Conservation (phyloP, 2,888 invertebrate genomes). For the Camptogramma bilineatum region DNA sequence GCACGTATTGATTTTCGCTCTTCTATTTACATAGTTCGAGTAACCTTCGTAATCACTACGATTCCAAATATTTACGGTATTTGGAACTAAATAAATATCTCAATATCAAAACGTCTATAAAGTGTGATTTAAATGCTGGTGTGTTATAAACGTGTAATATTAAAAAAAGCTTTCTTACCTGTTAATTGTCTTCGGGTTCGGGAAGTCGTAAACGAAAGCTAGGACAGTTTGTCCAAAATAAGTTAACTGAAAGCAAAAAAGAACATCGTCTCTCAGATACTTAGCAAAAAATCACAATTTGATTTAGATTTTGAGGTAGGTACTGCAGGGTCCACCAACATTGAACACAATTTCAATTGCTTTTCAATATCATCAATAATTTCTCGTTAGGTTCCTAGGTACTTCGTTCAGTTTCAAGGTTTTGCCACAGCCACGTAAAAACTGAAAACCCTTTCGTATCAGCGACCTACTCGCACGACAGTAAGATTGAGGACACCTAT, state of each 20-base stretch:
- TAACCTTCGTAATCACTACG: conserved; percentile 39
- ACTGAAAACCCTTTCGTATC: neutral
- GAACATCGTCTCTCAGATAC: neutral
- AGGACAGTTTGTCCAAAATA: conserved; percentile 1
- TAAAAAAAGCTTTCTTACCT: conserved; percentile 38
- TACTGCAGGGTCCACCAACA: too few relatives aligned
- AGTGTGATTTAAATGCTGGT: conserved; percentile 44
- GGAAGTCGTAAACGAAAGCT: conserved; percentile 29
- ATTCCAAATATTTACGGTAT: conserved; percentile 43
- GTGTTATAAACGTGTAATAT: conserved; percentile 50
- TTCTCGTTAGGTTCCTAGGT: too few relatives aligned
- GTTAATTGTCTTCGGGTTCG: conserved; percentile 43
- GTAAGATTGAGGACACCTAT: neutral
- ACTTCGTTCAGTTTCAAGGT: neutral
- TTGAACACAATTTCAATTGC: too few relatives aligned
- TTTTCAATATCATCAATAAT: too few relatives aligned
- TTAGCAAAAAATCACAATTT: neutral
- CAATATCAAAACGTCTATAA: conserved; percentile 40
- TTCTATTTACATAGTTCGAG: conserved; percentile 46
- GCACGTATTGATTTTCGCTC: conserved; percentile 51
- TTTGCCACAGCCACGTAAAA: neutral
- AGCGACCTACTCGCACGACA: neutral
- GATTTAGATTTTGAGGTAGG: neutral
- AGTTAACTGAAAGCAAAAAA: neutral
- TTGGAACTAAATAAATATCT: conserved; percentile 42